Evolutionary conservation across 1,140 invertebrate genomes (phyloP), one percentile per base, ranked within the genome.

Genomic region (Ectropis grisescens): DNA sequence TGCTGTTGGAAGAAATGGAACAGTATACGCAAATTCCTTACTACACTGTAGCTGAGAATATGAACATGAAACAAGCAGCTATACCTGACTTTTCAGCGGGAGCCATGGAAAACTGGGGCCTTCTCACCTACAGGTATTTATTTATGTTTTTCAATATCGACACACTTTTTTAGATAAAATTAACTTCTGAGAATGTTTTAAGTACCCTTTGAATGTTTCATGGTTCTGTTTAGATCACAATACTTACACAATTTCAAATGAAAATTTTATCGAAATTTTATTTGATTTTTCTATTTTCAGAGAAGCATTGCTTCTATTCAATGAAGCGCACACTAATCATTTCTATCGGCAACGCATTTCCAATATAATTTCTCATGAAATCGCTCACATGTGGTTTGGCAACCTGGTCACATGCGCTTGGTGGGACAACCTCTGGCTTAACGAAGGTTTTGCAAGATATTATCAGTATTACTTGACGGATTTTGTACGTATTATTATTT

Each of bases 351-450:
- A 86, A 27, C 45, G 75, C 9, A 72, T 89, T 2, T 85, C 85
- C 3, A 83, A 38, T 60, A 75, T 79, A 19, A 52, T 81, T 3
- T 47, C 74, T 7, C 79, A 82, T 14, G 82, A 82, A 37, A 44
- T 83, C 3, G 49, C 70, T 13, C 82, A 83, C 34, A 80, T 81
- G 59, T 85, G 83, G 83, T 82, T 84, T 29, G 83, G 82, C 0
- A 79, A 85, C 38, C 49, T 83, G 5, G 88, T 90, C 2, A 89
- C 87, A 13, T 87, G 86, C 22, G 66, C 85, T 2, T 89, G 87
- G 87, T 90, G 89, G 89, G 84, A 85, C 15, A 83, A 85, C 28
- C 70, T 85, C 1, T 90, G 89, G 88, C 57, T 91, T 0, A 89
- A 89, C 42, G 89, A 90, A 65, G 88, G 85, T 1, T 90, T 90